Base-by-base conservation (phyloP, 1,140 invertebrate genomes). In the Ceratosolen solmsi region DNA sequence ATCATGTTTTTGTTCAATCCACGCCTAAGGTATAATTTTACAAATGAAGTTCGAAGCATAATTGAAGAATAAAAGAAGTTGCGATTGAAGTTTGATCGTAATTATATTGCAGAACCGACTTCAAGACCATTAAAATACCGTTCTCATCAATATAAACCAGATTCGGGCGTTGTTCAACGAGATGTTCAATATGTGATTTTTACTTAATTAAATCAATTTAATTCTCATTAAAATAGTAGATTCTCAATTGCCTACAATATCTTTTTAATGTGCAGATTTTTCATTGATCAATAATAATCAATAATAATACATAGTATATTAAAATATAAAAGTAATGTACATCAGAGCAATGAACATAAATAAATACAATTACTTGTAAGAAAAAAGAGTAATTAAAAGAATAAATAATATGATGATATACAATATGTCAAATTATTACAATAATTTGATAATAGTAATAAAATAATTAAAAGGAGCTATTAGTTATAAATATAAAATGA, bases 11-110 rank as follows among this genome's bases (percentile, higher is more conserved):
- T 77, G 17, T 77, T 71, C 8, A 30, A 22, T 27, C n/a, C 22
- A 38, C n/a, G 46, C 46, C 65, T 41, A 51, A 49, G 22, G 46
- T 73, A 73, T 73, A 79, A 79, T 79, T 68, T 79, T 56, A 36
- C 49, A 33, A 73, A 73, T 49, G 65, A 49, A 73, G 25, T 36
- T 68, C 60, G 41, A 60, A 80, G 68, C 33, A 73, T 79, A 80
- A 49, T 80, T 80, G 70, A 80, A 80, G 78, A 63, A 60, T 72
- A 60, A 72, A 76, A 63, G 70, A 73, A 80, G 68, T 80, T 72
- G 68, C 27, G 36, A 60, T 25, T 73, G 78, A 73, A 80, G 51
- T 80, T 80, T 36, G 22, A 80, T 68, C 30, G 38, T 80, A 68
- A 80, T 80, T 74, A 60, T 51, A 80, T 36, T 20, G 71, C 36